phyloP scores from a whole-genome alignment of 2,797 vertebrate species.

The Onychomys leucogaster region DNA sequence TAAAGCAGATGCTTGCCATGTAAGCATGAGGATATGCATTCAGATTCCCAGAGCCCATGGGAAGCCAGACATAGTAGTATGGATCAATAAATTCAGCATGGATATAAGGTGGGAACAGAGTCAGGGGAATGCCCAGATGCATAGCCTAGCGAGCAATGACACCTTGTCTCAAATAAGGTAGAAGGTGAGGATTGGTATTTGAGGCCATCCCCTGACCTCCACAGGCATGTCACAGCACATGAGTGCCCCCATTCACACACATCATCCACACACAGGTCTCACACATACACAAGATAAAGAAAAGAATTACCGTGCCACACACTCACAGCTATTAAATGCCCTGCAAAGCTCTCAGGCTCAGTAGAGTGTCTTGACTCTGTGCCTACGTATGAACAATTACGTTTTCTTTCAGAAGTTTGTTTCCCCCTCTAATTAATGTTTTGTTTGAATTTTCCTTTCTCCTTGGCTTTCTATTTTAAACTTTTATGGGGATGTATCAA shows the following conservation, averaged over 20 bases:
- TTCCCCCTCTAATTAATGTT: background rate
- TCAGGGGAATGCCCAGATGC: background rate
- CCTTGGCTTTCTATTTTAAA: constrained; percentile 48
- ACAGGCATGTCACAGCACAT: background rate
- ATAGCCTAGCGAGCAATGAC: background rate
- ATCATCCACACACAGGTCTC: background rate
- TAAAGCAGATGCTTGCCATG: background rate
- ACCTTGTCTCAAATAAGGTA: background rate
- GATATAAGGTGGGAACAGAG: background rate
- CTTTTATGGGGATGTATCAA: background rate
- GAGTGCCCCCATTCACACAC: background rate
- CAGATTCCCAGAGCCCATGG: background rate
- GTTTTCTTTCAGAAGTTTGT: constrained; percentile 19
- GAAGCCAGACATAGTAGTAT: background rate
- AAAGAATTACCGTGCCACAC: background rate
- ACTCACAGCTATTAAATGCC: background rate
- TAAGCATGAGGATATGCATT: background rate
- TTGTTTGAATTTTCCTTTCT: constrained; percentile 50
- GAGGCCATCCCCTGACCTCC: background rate
- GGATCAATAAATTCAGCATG: background rate
- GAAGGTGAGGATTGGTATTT: background rate
- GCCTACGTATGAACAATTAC: background rate
- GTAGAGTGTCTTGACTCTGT: background rate
- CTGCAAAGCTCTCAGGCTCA: background rate
- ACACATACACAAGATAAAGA: background rate